These are phyloP conservation scores for Genyomyrus donnyi DNA, from an alignment of 2,113 vertebrate species.

Conservation along the genomic window DNA sequence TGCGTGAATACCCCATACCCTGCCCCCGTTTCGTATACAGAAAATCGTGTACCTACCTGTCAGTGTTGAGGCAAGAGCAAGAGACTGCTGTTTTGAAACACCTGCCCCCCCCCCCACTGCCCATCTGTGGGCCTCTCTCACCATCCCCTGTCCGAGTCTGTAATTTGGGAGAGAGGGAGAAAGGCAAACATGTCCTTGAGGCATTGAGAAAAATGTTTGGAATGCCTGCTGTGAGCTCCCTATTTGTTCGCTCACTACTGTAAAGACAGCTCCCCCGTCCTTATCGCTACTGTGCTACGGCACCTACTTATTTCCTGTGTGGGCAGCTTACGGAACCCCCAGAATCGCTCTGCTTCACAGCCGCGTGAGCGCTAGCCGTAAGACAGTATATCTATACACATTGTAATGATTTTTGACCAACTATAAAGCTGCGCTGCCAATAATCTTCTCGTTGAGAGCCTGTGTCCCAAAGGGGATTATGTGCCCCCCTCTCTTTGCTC, in stretches of 20 bases:
- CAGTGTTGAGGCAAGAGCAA: neutral
- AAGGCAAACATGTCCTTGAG: constrained; percentile 53
- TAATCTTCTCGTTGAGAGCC: neutral
- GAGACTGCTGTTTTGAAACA: constrained; percentile 58
- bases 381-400: neutral
- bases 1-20: neutral
- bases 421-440: neutral
- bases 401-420: neutral
- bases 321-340: neutral
- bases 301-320: neutral
- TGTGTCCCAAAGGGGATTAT: neutral
- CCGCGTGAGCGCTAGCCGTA: neutral
- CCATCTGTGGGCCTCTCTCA: constrained; percentile 14
- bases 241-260: constrained; percentile 36
- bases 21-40: neutral
- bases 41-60: neutral
- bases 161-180: constrained; percentile 49
- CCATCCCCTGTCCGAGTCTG: constrained; percentile 36
- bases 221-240: constrained; percentile 38
- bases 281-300: neutral
- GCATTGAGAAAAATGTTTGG: constrained; percentile 45
- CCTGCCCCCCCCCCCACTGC: constrained; percentile 40
- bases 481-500: neutral
- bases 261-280: neutral
- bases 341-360: neutral